phyloP scores from a whole-genome alignment of 2,888 invertebrate species.

The Poecilus cupreus region DNA sequence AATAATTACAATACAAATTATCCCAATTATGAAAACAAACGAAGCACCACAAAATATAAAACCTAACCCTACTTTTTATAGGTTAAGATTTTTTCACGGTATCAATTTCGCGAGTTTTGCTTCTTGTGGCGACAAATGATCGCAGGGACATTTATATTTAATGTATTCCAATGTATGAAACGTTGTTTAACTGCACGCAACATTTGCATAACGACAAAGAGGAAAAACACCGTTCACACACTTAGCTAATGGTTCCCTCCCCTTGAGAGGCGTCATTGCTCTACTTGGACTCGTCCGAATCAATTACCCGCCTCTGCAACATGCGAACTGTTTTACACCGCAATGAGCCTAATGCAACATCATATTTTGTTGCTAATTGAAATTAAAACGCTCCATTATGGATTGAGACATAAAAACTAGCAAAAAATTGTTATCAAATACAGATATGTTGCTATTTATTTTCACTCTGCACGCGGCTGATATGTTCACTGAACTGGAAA shows the following conservation, averaged over 20 bases:
- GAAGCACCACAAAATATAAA: not conserved
- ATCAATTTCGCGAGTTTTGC: constrained; percentile 24
- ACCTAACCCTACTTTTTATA: not conserved
- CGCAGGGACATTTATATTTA: constrained; percentile 24
- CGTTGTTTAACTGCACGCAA: constrained; percentile 50
- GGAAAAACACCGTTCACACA: constrained; percentile 22
- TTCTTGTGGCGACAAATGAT: constrained; percentile 31
- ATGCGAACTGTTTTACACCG: constrained; percentile 2
- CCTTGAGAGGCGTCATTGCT: not conserved
- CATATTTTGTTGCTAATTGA: constrained; percentile 24
- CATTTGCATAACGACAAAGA: constrained; percentile 55
- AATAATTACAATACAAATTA: constrained; percentile 37
- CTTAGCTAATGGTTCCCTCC: constrained; percentile 18
- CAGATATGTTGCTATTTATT: constrained; percentile 24
- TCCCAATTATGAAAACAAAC: constrained; percentile 3
- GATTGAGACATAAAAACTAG: not conserved
- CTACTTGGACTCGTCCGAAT: constrained; percentile 37
- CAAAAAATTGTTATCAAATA: constrained; percentile 4
- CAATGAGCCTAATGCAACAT: constrained; percentile 10
- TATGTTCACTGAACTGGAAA: constrained; percentile 30
- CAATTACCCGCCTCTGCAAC: constrained; percentile 4
- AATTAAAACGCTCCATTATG: constrained; percentile 28
- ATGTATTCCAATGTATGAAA: constrained; percentile 42
- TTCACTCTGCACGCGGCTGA: constrained; percentile 4
- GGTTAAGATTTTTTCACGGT: not conserved